Evolutionary conservation across 2,888 invertebrate genomes (phyloP), one percentile per base, ranked within the genome.

Genomic region (Caenorhabditis imperialis): DNA sequence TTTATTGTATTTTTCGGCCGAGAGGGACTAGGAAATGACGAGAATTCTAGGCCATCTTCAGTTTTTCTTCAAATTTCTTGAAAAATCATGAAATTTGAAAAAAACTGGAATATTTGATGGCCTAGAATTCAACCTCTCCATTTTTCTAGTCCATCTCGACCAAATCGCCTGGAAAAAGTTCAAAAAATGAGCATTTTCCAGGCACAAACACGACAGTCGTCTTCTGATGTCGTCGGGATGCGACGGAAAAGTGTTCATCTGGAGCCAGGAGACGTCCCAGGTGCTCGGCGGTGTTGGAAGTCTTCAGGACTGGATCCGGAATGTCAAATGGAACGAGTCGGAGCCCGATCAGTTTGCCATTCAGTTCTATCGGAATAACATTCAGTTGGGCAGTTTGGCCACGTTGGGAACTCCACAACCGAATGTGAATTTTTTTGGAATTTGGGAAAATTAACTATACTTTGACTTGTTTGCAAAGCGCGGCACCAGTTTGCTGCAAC

Each of bases 321-420:
- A 48, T 45, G 67, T 75, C 0, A 47, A 58, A 54, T 77, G 77
- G 77, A 69, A 60, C 12, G 70, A 58, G 22, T 70, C 51, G 27
- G 63, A 74, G 44, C 70, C 77, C 10, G 54, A 50, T 37, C 74
- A 72, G 45, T 69, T 77, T 20, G 77, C 77, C 18, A 70, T 77
- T 37, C 77, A 77, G 51, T 77, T 74, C 38, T 77, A 74, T 53
- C 77, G 63, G 35, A 60, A 73, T 25, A 69, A 74, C 3, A 20
- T 74, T n/a, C 77, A 77, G 30, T 65, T 77, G n/a, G 57, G 60
- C 3, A 71, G 70, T 3, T 25, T 77, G 20, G 58, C 70, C 3
- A 61, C 60, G 27, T 45, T 77, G 22, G 77, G 74, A 16, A 20
- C 47, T 18, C 53, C 63, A 3, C 63, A 63, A 35, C 63, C 61